Percentiles rank a stretch among this genome's conserved stretches.
phyloP scores from a whole-genome alignment of 1,140 invertebrate genomes.

The Tetranychus cinnabarinus region DNA sequence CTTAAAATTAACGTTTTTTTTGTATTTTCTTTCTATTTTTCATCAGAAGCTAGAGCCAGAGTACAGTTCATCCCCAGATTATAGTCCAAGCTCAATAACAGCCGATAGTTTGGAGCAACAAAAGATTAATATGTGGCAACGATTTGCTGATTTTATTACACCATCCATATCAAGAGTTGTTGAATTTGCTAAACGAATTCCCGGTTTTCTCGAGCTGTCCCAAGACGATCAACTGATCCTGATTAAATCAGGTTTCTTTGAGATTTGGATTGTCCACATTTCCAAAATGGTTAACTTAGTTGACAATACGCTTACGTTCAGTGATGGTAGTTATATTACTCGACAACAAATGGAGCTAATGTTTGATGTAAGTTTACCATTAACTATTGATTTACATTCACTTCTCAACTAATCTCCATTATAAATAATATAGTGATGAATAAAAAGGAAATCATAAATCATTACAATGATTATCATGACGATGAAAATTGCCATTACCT shows the following conservation, averaged over 20 bases:
- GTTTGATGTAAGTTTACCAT: constrained; percentile 55
- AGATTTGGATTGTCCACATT: constrained; percentile 76
- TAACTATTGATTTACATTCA: constrained; percentile 5
- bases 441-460: background rate
- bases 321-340: constrained; percentile 65
- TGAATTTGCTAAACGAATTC: constrained; percentile 74
- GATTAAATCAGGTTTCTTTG: constrained; percentile 86
- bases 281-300: constrained; percentile 43
- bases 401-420: background rate
- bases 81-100: constrained; percentile 3
- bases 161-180: constrained; percentile 72
- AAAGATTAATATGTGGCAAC: constrained; percentile 22
- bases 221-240: constrained; percentile 83
- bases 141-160: constrained; percentile 23
- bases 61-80: constrained; percentile 6
- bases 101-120: constrained; percentile 21
- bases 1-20: too few species aligned
- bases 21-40: background rate
- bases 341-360: constrained; percentile 65
- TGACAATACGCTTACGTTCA: constrained; percentile 55
- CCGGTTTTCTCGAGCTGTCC: constrained; percentile 57
- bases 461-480: too few species aligned
- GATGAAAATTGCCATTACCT: too few species aligned
- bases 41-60: constrained; percentile 9
- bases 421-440: background rate